Conservation (phyloP, 2,113 vertebrate genomes). For the Stictonetta naevosa region DNA sequence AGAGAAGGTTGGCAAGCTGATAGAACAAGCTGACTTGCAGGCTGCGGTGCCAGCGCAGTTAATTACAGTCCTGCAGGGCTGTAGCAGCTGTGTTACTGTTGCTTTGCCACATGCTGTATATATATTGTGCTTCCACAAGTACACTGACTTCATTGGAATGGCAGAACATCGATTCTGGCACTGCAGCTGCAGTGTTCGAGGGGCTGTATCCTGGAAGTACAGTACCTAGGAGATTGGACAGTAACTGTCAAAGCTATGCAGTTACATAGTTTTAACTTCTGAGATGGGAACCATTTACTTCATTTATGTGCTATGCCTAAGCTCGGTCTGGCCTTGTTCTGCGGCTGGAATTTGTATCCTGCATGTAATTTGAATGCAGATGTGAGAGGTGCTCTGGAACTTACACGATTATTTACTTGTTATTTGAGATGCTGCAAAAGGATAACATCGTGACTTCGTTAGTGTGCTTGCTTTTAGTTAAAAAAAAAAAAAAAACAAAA, state of each 20-base stretch:
- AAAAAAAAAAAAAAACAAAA: background rate
- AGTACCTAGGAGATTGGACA: background rate
- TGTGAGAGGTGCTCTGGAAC: background rate
- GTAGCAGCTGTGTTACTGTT: background rate
- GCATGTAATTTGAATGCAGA: background rate
- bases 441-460: background rate
- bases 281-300: background rate
- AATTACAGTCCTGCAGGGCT: background rate
- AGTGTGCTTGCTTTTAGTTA: background rate
- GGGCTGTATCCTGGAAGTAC: background rate
- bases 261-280: background rate
- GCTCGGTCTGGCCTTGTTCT: background rate
- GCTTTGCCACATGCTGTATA: background rate
- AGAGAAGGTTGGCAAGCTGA: background rate
- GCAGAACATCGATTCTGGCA: background rate
- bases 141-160: accelerated
- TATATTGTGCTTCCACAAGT: background rate
- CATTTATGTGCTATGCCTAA: background rate
- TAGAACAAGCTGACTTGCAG: background rate
- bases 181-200: accelerated
- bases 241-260: background rate
- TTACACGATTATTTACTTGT: background rate
- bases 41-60: background rate
- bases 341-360: background rate
- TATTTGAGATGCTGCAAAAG: background rate